These are phyloP conservation scores for Oryzias curvinotus DNA, from an alignment of 2,113 vertebrate species.

Conservation along the genomic window DNA sequence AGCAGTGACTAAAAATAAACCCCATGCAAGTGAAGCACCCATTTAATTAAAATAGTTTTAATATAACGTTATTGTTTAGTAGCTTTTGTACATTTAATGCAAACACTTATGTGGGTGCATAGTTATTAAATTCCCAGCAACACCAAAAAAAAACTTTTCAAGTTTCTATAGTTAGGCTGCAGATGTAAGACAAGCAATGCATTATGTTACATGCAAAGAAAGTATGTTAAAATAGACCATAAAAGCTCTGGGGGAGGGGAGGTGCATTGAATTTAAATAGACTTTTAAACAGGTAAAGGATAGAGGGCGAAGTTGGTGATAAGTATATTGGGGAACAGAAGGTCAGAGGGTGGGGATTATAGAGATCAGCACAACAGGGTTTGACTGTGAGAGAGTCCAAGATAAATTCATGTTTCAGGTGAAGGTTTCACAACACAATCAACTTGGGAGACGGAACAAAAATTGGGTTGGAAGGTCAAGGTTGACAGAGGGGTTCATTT, in stretches of 20 bases:
- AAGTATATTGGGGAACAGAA: slow-evolving; percentile 5
- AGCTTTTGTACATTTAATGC: no score
- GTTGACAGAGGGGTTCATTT: slow-evolving; percentile 36
- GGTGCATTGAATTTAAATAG: slow-evolving; percentile 1
- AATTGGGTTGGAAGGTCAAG: slow-evolving; percentile 56
- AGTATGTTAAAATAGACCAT: background rate
- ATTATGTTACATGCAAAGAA: background rate
- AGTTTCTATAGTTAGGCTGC: no score
- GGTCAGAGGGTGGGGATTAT: slow-evolving; percentile 12
- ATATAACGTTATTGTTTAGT: no score
- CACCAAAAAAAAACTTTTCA: no score
- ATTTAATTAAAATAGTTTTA: no score
- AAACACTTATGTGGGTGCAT: no score
- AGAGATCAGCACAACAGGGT: slow-evolving; percentile 27
- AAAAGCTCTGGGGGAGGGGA: background rate
- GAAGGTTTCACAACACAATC: slow-evolving; percentile 37
- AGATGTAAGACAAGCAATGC: background rate
- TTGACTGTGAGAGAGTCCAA: slow-evolving; percentile 30
- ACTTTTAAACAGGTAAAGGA: slow-evolving; percentile 13
- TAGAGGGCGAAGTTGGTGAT: slow-evolving; percentile 7
- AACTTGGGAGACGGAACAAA: slow-evolving; percentile 34
- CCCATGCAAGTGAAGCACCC: no score
- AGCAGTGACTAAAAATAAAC: no score
- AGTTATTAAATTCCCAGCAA: no score
- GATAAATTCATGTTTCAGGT: slow-evolving; percentile 35